Evolutionary conservation across 2,113 vertebrate species (phyloP), one percentile per base, ranked within the genome.

Genomic region (Anser brachyrhynchus): DNA sequence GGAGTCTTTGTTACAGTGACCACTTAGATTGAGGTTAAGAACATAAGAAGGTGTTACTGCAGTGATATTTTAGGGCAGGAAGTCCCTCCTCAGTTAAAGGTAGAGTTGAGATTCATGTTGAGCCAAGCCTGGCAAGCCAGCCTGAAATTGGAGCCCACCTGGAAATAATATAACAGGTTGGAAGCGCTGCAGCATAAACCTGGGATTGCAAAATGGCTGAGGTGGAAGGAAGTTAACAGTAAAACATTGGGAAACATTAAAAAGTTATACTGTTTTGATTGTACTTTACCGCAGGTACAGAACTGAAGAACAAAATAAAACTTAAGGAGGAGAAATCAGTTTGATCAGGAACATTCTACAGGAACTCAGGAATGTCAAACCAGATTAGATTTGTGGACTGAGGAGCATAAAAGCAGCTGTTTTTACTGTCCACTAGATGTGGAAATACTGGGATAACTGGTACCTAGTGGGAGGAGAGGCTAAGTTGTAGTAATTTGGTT

Each of bases 61-160:
- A 13, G 31, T 51, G 15, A 66, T 94, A 14, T 71, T 83, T 15
- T 43, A 74, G 46, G 57, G 44, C 66, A 87, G 82, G 71, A 82
- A 92, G 80, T 86, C 67, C 31, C 52, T 93, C 77, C 77, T 22
- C 67, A 87, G 86, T 49, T 77, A 73, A 91, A 89, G 49, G 54
- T 59, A 75, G 77, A 73, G 72, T 80, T 82, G 67, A 94, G 66
- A 66, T 70, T 92, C 74, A 70, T 59, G 41, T 51, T 84, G 74
- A 95, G 80, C 90, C 83, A 89, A 84, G 66, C 44, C 41, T 94
- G 86, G 83, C 73, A 87, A 90, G 92, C 22, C 89, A 92, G 58
- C 7, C 78, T 87, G 77, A 85, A 96, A 92, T 92, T 54, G 61
- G 58, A 93, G 39, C 54, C 62, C 44, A 57, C 90, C 77, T 93